Conservation (phyloP, 2,888 invertebrate genomes). For the Molanna angustata region DNA sequence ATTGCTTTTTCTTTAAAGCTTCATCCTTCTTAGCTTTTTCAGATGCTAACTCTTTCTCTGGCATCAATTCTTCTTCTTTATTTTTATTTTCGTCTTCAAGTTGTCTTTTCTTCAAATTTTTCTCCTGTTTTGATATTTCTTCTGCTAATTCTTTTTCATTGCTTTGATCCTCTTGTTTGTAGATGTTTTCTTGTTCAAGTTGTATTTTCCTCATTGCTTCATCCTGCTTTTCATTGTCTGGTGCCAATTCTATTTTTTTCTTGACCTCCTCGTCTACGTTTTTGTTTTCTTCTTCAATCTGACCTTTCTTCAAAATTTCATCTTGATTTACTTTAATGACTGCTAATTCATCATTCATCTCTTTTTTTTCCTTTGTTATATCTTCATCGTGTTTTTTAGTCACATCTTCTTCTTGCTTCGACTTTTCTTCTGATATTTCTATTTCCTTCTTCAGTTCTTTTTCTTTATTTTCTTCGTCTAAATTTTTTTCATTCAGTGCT, state of each 20-base stretch:
- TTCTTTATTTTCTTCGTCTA: not conserved
- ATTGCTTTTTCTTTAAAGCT: constrained; percentile 29
- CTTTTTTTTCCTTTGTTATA: not conserved
- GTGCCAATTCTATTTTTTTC: too few relatives aligned
- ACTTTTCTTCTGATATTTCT: constrained; percentile 12
- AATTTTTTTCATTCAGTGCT: not conserved
- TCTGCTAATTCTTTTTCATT: not conserved
- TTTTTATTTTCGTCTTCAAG: constrained; percentile 17
- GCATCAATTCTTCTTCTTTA: not conserved
- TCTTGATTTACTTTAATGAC: constrained; percentile 23
- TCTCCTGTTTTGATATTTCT: constrained; percentile 4
- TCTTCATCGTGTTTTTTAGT: constrained; percentile 1
- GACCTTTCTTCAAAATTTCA: constrained; percentile 30
- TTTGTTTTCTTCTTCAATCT: constrained; percentile 25
- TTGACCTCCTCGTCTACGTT: constrained; percentile 32
- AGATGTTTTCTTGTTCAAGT: not conserved
- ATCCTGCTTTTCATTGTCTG: not conserved
- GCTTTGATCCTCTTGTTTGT: not conserved
- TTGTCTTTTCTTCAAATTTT: constrained; percentile 29
- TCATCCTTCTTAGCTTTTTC: constrained; percentile 22
- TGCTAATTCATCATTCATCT: constrained; percentile 3
- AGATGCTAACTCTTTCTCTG: not conserved
- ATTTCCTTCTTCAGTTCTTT: not conserved
- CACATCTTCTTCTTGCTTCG: constrained; percentile 12
- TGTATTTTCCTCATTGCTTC: not conserved